Conservation (phyloP, 2,888 invertebrate species). For the Stenolophus ochropezus region DNA sequence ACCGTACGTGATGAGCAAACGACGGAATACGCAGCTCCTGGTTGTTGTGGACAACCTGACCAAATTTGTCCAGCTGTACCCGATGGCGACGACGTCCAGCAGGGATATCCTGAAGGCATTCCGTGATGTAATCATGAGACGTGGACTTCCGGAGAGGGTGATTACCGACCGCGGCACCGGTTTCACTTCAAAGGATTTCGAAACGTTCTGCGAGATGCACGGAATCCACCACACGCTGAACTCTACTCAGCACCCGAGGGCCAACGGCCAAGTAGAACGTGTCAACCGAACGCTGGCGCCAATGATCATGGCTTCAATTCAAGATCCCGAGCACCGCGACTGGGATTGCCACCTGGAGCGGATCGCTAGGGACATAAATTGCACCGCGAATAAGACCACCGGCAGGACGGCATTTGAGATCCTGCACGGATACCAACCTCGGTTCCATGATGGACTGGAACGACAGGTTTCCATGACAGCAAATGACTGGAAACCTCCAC, state of each 20-base stretch:
- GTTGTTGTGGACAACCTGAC: background rate
- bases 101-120: background rate
- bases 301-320: background rate
- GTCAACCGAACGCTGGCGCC: background rate
- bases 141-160: background rate
- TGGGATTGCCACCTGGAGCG: background rate
- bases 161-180: background rate
- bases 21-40: too few species aligned
- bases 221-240: conserved; percentile 6
- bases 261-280: too few species aligned
- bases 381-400: background rate
- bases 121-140: background rate
- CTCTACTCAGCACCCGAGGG: background rate
- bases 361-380: background rate
- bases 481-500: background rate
- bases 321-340: background rate
- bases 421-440: conserved; percentile 61
- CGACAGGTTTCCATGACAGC: background rate
- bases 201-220: background rate
- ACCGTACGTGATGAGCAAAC: background rate
- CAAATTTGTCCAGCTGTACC: background rate
- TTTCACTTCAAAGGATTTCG: background rate
- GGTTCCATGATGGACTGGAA: conserved; percentile 44
- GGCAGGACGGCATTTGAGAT: background rate
- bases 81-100: background rate